Conservation (phyloP, 2,888 invertebrate species). For the Quadriops clusia region DNA sequence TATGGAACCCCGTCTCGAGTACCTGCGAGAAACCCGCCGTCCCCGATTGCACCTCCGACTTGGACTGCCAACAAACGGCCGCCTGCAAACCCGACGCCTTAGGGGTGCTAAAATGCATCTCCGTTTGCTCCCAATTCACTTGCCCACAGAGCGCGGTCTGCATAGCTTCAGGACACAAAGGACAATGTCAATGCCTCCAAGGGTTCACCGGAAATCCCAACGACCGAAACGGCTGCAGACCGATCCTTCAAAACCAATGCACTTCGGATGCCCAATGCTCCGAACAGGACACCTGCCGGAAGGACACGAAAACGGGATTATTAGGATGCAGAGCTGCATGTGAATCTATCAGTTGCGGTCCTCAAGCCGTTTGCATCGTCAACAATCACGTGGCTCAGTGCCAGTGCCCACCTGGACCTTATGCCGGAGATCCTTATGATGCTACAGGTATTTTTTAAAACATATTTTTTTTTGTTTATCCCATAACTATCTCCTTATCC, state of each 20-base stretch:
- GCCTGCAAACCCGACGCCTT: slow-evolving; percentile 75
- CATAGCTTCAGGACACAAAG: slow-evolving; percentile 57
- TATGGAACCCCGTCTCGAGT: slow-evolving; percentile 75
- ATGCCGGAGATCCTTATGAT: slow-evolving; percentile 76
- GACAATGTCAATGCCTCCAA: slow-evolving; percentile 70
- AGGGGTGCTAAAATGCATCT: slow-evolving; percentile 71
- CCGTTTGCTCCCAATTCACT: slow-evolving; percentile 68
- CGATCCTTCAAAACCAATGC: slow-evolving; percentile 62
- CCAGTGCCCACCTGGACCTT: slow-evolving; percentile 79
- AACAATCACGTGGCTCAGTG: slow-evolving; percentile 85
- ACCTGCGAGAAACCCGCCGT: slow-evolving; percentile 77
- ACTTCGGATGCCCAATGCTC: slow-evolving; percentile 68
- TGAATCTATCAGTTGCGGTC: slow-evolving; percentile 65
- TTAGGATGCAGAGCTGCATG: slow-evolving; percentile 69
- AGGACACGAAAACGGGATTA: slow-evolving; percentile 42
- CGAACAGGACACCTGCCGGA: slow-evolving; percentile 69
- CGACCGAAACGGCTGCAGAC: slow-evolving; percentile 75
- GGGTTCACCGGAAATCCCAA: slow-evolving; percentile 85
- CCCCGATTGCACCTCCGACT: slow-evolving; percentile 62
- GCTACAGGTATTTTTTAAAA: too few relatives aligned
- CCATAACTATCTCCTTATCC: too few relatives aligned
- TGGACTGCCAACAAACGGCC: slow-evolving; percentile 56
- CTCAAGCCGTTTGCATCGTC: slow-evolving; percentile 75
- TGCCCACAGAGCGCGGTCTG: slow-evolving; percentile 79
- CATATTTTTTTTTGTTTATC: too few relatives aligned